Evolutionary conservation across 2,888 invertebrate genomes (phyloP), one percentile per base, ranked within the genome.

Genomic region (Desoria tigrina): DNA sequence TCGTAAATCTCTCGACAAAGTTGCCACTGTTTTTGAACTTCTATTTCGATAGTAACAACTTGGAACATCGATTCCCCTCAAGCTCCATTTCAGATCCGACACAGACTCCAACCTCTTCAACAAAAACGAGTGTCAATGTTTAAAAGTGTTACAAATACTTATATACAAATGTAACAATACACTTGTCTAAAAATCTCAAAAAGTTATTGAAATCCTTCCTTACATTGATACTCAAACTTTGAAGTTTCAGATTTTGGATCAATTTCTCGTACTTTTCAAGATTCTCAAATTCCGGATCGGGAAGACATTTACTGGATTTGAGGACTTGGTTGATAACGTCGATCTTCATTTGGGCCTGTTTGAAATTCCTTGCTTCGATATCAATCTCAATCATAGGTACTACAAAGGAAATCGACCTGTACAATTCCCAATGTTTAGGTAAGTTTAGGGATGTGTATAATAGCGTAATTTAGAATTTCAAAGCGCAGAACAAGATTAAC

Each of bases 291-390:
- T 68, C 60, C n/a, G 32, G 54, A 16, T 63, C 50, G 0, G 60
- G 42, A 24, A 42, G 56, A 28, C 45, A 51, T 16, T 27, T 37
- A 45, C 63, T 60, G 2, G 54, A 21, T 27, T 54, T 18, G 2
- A 63, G 45, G 18, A 68, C 63, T 1, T 42, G 55, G 14, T 63
- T 28, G 2, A 68, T 51, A 18, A 56, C 39, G 23, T 65, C 62
- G 3, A 68, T 68, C 2, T 65, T 59, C 51, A 68, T 68, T 63
- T 68, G 68, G 2, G 68, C 68, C 58, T 65, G 65, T 37, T 60
- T 55, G 42, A 68, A 68, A 27, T 68, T 68, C 16, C 65, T 62
- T 9, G 68, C 55, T n/a, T 61, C 56, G 2, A 68, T 65, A 37
- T 68, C 68, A 11, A 56, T 54, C 4, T 65, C 62, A 23, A 68